Evolutionary conservation across 2,797 vertebrate species (phyloP), one percentile per base, ranked within the genome.

Genomic region (Sebastes glaucus): DNA sequence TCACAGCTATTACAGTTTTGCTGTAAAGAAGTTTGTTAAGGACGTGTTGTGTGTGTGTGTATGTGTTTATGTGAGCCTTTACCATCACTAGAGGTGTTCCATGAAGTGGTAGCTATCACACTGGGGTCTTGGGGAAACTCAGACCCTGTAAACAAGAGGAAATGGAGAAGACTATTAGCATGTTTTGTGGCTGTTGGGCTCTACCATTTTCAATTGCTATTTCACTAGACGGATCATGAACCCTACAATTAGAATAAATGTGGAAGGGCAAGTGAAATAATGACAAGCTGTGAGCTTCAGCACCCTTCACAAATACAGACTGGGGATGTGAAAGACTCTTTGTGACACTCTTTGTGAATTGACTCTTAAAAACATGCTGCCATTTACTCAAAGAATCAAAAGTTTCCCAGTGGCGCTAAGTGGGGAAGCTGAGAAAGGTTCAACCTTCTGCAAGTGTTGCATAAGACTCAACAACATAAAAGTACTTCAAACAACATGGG

Each of bases 61-160:
- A 10, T 68, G 22, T 61, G 67, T 74, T n/a, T 72, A 35, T 66
- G 59, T 81, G 77, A 80, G 70, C 82, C 67, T 87, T 97, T 97
- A 91, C 97, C 94, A 85, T 97, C 96, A 63, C 94, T 97, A 69
- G 98, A 97, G 89, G 91, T 83, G 91, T 98, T 99, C 98, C 98
- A 98, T 72, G 97, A 94, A 3, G 96, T 95, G 3, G 96, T 94
- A 79, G 97, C 97, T 86, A 95, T 92, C 89, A 97, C 94, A 85
- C 95, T 97, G 74, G 95, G 95, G 92, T 96, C 95, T 67, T 96
- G 86, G 9, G 96, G 94, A 84, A 96, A 89, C 74, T 97, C 97
- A 42, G 94, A 97, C 92, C 94, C 98, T 99, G 94, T 63, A 95
- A 86, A 88, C 60, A 91, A 52, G 53, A 87, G 67, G 38, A 87